Percentiles rank a stretch among this genome's conserved stretches.
phyloP scores from a whole-genome alignment of 2,113 vertebrate genomes.

The Leucopternis melanops region DNA sequence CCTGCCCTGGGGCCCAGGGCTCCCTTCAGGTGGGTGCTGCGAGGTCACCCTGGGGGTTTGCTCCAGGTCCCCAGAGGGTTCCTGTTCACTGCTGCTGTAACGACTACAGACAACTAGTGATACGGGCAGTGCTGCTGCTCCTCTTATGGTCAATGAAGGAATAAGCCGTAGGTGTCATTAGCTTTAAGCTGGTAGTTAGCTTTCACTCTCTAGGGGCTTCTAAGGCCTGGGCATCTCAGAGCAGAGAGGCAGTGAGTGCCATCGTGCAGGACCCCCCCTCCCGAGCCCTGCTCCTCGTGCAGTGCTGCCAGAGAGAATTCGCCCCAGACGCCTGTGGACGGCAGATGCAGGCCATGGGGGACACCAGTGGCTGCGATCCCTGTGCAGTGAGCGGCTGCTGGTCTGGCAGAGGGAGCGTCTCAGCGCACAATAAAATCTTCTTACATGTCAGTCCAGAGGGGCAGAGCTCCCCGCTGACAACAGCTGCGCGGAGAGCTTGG shows the following conservation, averaged over 20 bases:
- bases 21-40: background rate
- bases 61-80: background rate
- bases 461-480: constrained; percentile 55
- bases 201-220: background rate
- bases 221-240: background rate
- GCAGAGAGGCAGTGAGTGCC: background rate
- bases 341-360: background rate
- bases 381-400: background rate
- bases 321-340: fast-evolving
- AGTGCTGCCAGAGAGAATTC: background rate
- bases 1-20: background rate
- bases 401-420: background rate
- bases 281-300: background rate
- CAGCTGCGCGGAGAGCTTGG: constrained; percentile 43
- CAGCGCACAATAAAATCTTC: background rate
- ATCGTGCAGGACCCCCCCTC: background rate
- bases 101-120: background rate
- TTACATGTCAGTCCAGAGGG: constrained; percentile 8
- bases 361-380: background rate
- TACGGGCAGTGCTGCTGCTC: background rate
- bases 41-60: background rate
- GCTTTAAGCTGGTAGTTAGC: background rate
- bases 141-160: fast-evolving
- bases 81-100: background rate
- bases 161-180: background rate